phyloP scores from a whole-genome alignment of 2,797 vertebrate genomes.

The Cynopterus sphinx region DNA sequence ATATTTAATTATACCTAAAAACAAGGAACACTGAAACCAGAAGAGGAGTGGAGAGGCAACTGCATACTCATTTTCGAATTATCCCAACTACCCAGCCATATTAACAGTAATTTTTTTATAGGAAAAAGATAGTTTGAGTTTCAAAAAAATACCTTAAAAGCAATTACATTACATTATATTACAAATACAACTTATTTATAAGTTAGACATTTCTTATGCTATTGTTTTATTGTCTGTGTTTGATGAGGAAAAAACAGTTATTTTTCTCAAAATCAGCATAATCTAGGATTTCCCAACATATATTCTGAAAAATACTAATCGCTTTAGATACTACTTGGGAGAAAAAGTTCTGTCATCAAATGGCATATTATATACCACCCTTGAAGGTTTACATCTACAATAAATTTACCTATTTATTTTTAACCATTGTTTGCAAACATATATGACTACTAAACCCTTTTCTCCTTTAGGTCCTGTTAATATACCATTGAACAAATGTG shows the following conservation, averaged over 20 bases:
- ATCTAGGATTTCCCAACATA: neutral
- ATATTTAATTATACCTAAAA: constrained; percentile 29
- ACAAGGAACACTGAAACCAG: neutral
- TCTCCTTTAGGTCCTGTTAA: neutral
- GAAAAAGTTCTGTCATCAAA: neutral
- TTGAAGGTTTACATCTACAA: neutral
- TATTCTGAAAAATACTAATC: constrained; percentile 8
- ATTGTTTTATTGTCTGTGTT: neutral
- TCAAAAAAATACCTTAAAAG: neutral
- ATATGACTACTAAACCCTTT: neutral
- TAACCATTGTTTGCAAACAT: constrained; percentile 23
- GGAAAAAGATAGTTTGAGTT: neutral
- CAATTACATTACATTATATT: neutral
- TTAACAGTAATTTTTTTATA: neutral
- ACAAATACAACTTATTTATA: neutral
- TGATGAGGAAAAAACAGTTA: neutral
- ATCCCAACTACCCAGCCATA: neutral
- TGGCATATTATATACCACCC: neutral
- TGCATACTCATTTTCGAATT: neutral
- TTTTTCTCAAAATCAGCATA: neutral
- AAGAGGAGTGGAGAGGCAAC: neutral
- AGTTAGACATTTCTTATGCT: neutral
- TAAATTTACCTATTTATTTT: neutral
- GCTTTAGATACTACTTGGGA: neutral
- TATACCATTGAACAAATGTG: neutral